phyloP scores from a whole-genome alignment of 2,113 vertebrate species.

The Speoplatyrhinus poulsoni region DNA sequence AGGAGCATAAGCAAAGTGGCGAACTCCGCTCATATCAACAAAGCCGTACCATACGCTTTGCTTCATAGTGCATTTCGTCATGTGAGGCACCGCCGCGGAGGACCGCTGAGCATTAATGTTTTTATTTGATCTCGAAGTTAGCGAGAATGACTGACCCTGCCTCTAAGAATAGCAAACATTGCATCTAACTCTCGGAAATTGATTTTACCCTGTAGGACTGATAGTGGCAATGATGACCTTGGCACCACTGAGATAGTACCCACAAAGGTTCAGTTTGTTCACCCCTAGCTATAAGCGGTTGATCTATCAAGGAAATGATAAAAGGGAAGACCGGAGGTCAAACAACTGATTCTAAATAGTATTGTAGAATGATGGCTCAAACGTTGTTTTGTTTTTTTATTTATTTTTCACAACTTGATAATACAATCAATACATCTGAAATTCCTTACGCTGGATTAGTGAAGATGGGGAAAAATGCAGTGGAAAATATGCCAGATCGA shows the following conservation, averaged over 20 bases:
- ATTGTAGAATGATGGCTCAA: too few relatives aligned
- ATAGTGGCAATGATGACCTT: conserved; percentile 50
- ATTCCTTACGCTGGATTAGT: not conserved
- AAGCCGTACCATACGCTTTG: too few relatives aligned
- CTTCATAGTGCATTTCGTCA: too few relatives aligned
- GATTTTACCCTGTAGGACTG: conserved; percentile 51
- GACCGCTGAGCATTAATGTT: too few relatives aligned
- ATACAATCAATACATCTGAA: not conserved
- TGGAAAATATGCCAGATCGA: not conserved
- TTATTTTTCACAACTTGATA: not conserved
- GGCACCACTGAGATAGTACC: conserved; percentile 28
- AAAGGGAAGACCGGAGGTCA: not conserved
- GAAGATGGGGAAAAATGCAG: not conserved
- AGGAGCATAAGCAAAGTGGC: too few relatives aligned
- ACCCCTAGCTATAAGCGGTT: conserved; percentile 18
- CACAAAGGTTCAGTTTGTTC: conserved; percentile 29
- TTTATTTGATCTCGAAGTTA: conserved; percentile 18
- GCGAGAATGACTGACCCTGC: conserved; percentile 4
- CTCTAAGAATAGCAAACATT: conserved; percentile 15
- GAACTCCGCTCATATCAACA: too few relatives aligned
- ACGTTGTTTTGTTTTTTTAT: not conserved
- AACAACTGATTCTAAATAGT: too few relatives aligned
- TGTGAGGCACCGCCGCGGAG: too few relatives aligned
- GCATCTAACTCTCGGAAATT: conserved; percentile 29
- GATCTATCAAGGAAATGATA: conserved; percentile 25